Base-by-base conservation (phyloP, 2,888 invertebrate species). In the Gryllus longicercus region DNA sequence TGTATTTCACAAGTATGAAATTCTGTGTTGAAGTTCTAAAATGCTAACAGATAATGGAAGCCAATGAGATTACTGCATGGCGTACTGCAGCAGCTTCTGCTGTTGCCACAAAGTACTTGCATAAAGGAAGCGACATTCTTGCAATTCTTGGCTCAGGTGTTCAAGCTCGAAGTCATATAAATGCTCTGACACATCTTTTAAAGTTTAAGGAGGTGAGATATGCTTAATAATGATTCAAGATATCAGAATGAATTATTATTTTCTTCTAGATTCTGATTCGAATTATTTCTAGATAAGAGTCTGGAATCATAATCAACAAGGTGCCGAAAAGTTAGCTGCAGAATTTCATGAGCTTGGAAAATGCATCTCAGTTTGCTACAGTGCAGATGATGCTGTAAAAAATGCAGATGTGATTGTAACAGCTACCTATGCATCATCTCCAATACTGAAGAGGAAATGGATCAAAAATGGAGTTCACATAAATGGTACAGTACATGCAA, bases 371-470 rank as follows among this genome's bases (percentile, higher is more conserved):
- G 85, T 84, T 2, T 86, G 84, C 80, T 83, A 85, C 80, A 86
- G 85, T 51, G 86, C 86, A 0, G 85, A 88, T 79, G 88, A 88
- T 49, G 91, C 91, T 78, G 90, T 91, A 0, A 84, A 84, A 75
- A 86, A 87, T 82, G 91, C 92, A 2, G 92, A 93, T 86, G 88
- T 93, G 50, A 89, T 93, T 81, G 89, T 91, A 63, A 91, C 92
- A 2, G 90, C 90, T 0, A 92, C 92, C 2, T 88, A 86, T 81
- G 84, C 90, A 3, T 83, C 83, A 0, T 85, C 86, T n/a, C 89
- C 92, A 0, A 84, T 93, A 21, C 83, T 93, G 2, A 84, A 87
- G 74, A 84, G 84, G 2, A 86, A 87, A 49, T 90, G 91, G 89
- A 85, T 91, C 4, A 89, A 89, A 84, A 83, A 85, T 12, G 88